These are phyloP conservation scores for Melanargia galathea DNA, from an alignment of 2,888 invertebrate species.

Conservation along the genomic window DNA sequence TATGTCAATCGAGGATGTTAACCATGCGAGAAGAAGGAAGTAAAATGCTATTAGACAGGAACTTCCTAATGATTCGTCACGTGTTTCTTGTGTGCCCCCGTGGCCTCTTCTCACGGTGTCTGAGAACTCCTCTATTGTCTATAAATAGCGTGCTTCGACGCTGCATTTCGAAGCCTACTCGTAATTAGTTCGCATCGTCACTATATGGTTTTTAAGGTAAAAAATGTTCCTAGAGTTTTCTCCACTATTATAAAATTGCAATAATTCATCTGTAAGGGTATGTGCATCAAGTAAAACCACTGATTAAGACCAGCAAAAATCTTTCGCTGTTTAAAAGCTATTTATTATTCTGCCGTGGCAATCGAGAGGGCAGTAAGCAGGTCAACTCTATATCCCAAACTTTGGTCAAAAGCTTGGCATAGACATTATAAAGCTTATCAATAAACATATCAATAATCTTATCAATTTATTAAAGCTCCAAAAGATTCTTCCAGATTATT, in stretches of 20 bases:
- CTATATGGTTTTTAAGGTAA: slow-evolving; percentile 1
- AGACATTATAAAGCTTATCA: no score
- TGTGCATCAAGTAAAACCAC: background rate
- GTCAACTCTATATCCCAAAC: no score
- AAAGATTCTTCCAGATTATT: no score
- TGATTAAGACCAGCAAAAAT: no score
- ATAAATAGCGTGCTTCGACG: slow-evolving; percentile 29
- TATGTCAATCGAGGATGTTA: slow-evolving; percentile 12
- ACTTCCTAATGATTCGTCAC: slow-evolving; percentile 42
- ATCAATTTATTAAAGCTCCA: no score
- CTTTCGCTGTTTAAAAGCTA: no score
- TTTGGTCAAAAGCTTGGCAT: no score
- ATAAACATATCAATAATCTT: no score
- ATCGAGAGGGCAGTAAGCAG: no score
- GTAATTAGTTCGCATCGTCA: slow-evolving; percentile 13
- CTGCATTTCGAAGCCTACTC: slow-evolving; percentile 26
- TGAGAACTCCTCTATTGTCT: slow-evolving; percentile 44
- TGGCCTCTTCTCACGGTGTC: slow-evolving; percentile 48
- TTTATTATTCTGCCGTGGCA: no score
- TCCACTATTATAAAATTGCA: background rate
- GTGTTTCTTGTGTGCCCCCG: slow-evolving; percentile 42
- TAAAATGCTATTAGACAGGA: slow-evolving; percentile 32
- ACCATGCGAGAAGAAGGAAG: slow-evolving; percentile 30
- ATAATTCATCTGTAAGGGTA: background rate
- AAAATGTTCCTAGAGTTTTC: background rate